Conservation (phyloP, 2,888 invertebrate genomes). For the Drosophila emarginata region DNA sequence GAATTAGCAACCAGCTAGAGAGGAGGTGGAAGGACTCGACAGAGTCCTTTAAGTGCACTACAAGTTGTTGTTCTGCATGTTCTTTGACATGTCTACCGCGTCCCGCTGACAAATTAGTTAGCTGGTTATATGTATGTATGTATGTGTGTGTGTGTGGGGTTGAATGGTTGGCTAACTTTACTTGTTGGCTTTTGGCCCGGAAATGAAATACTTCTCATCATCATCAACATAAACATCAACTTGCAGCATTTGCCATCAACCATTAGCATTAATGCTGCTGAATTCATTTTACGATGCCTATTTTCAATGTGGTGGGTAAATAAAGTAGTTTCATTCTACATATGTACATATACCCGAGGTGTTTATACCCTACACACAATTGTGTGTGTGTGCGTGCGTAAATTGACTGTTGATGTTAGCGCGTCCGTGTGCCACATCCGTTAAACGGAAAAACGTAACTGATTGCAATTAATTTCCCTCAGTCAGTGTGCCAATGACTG, state of each 20-base stretch:
- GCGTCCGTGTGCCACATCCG: constrained; percentile 61
- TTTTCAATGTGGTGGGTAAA: neutral
- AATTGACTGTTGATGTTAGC: constrained; percentile 60
- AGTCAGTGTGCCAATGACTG: constrained; percentile 68
- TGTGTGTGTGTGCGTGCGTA: constrained; percentile 30
- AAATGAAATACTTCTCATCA: constrained; percentile 41
- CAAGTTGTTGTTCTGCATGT: constrained; percentile 3
- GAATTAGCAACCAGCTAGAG: constrained; percentile 42
- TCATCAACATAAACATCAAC: constrained; percentile 26
- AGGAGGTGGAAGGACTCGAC: neutral
- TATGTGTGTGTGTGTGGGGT: too few relatives aligned
- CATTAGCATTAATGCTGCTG: constrained; percentile 31
- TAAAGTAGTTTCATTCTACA: constrained; percentile 8
- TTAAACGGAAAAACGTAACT: constrained; percentile 65
- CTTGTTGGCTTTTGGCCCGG: constrained; percentile 42
- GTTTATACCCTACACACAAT: neutral
- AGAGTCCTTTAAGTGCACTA: constrained; percentile 41
- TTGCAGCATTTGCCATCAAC: constrained; percentile 4
- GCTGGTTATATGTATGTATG: constrained; percentile 14
- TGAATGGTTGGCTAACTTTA: constrained; percentile 2
- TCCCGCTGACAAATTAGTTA: constrained; percentile 31
- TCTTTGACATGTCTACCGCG: constrained; percentile 14
- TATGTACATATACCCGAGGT: constrained; percentile 1
- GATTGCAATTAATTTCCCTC: constrained; percentile 76
- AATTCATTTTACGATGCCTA: constrained; percentile 13